These are phyloP conservation scores for Indicator indicator DNA, from an alignment of 2,113 vertebrate genomes.

Conservation along the genomic window DNA sequence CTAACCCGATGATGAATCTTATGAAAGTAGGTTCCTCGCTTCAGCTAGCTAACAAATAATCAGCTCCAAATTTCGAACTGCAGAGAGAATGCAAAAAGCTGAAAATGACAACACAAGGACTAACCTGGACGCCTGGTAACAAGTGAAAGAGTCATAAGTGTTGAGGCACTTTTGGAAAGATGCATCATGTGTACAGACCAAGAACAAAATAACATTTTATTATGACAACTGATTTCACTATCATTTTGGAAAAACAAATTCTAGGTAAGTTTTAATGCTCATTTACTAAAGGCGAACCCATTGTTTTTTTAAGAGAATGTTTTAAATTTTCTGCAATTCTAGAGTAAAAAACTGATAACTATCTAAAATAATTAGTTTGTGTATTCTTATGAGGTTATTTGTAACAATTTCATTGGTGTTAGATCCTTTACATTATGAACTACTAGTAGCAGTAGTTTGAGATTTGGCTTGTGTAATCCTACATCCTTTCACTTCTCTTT, in stretches of 20 bases:
- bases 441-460: neutral
- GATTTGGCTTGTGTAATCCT: neutral
- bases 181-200: fast-evolving
- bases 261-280: neutral
- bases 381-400: neutral
- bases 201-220: neutral
- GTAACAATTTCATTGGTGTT: neutral
- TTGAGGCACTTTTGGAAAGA: neutral
- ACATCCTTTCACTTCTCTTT: neutral
- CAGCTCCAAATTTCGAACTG: neutral
- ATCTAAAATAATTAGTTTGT: neutral
- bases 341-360: neutral
- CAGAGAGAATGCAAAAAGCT: neutral
- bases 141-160: neutral
- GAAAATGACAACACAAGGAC: neutral
- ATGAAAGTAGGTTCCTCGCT: neutral
- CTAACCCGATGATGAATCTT: neutral
- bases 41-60: neutral
- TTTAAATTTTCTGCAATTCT: neutral
- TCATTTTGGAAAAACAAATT: neutral
- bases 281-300: neutral
- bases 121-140: neutral
- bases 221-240: neutral
- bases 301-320: neutral
- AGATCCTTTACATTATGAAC: neutral